Evolutionary conservation across 2,888 invertebrate species (phyloP), one percentile per base, ranked within the genome.

Genomic region (Amaurobius ferox): DNA sequence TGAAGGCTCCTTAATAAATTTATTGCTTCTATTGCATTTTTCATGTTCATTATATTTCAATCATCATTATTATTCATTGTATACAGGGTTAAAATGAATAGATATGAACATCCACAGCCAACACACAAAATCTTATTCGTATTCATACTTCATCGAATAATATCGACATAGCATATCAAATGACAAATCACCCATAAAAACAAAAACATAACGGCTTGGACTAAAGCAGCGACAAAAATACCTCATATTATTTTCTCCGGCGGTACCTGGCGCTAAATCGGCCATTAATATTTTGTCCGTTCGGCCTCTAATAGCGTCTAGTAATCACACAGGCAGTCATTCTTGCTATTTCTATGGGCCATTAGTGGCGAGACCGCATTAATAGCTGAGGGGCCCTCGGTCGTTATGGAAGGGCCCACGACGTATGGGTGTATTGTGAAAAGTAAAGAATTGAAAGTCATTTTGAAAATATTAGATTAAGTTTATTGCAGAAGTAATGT

Each of bases 281-380:
- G 72, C 85, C 85, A 85, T 85, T 85, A 85, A 85, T 85, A 85
- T 85, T 85, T 85, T 73, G 85, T 68, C 85, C 55, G 73, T 48
- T 67, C 23, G 68, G 67, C 85, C 78, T 61, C 85, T 85, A 85
- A 85, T 85, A 79, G 77, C 85, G 55, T 32, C 55, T 73, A 61
- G 85, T 85, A 85, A 85, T 85, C 85, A 85, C 85, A 64, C 77
- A 32, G 67, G 68, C 85, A 85, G 78, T 85, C 85, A 85, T 85
- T 85, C 76, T 71, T 78, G 85, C 70, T 72, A 68, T 85, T 85
- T 72, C 78, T 72, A 85, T 78, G 78, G 76, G 74, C 77, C 76
- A 71, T 83, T 83, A 83, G 77, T 64, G 83, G 70, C 32, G 55
- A 35, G 62, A 55, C 61, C 6, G 77, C 83, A 73, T 85, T 85